Base-by-base conservation (phyloP, 1,140 invertebrate genomes). In the Melanaphis sacchari region DNA sequence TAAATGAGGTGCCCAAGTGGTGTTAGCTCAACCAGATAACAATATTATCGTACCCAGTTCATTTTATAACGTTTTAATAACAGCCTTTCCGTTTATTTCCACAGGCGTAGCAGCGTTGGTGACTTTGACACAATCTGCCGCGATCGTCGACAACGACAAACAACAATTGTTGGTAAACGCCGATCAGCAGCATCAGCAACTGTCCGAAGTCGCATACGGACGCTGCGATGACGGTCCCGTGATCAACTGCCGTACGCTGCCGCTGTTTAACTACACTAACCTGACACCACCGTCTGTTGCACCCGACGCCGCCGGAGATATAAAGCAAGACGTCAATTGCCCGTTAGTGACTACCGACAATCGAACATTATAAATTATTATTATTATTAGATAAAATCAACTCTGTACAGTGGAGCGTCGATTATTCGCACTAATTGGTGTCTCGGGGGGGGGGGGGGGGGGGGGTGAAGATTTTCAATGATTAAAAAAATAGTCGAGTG, bases 211-310 rank as follows among this genome's bases (percentile, higher is more conserved):
- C 7, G 54, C 4, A 6, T 24, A 41, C 36, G 87, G 36, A 1
- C 87, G 46, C 2, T 90, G 89, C 54, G 89, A 90, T 40, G 89
- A 90, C 54, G 89, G 89, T 11, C 89, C 15, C 31, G 89, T 90
- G 89, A 31, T 46, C 54, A 90, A 90, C 22, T 90, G 89, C 52
- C 89, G 38, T 6, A 90, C 89, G 26, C 41, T 90, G 18, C 89
- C 89, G 15, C 15, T 90, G 15, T 90, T 90, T 40, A 90, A 90
- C 52, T 90, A 90, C 52, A 90, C 89, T 40, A 40, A 90, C 2
- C 24, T 90, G 36, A 7, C 89, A 11, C 89, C 54, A 11, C 89
- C 89, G 18, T 26, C 52, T 22, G 88, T 38, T 31, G 38, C 38
- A 52, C 3, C 88, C 21, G 88, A 52, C 1, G 22, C 88, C 49